Base-by-base conservation (phyloP, 2,888 invertebrate genomes). In the Ichneumoninae sp. region DNA sequence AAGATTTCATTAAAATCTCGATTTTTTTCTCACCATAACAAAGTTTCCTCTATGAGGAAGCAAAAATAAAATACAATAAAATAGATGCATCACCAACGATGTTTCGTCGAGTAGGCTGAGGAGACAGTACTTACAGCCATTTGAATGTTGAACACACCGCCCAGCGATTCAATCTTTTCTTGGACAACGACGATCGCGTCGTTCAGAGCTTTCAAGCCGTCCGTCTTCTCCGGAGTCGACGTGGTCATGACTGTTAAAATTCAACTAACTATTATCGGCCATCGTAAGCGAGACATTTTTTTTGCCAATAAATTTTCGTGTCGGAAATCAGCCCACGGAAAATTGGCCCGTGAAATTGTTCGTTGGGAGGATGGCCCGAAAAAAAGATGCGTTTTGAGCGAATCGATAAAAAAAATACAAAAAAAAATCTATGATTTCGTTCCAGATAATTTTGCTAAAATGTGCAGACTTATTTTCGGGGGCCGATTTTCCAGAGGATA, bases 161-260 rank as follows among this genome's bases (percentile, higher is more conserved):
- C 98, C 13, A 96, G 95, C 19, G 95, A 95, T 26, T 95, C 96
- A 86, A 99, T 99, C 85, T 96, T 97, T 85, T 96, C 95, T 91
- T 97, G 96, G 85, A 99, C 98, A 90, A 96, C 96, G 87, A 97
- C 97, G 85, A 99, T 97, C 19, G 99, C 99, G 88, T 97, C 96
- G 91, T 98, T 97, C 71, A 99, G 94, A 6, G 98, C 97, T 94
- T 97, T 97, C 66, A 99, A 95, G 1, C 99, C 99, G 89, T 99
- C 98, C 69, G 96, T 95, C 93, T 98, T 98, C 93, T 99, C 99
- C 36, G 99, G 97, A 0, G 99, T 99, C 40, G 99, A 98, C 65
- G 99, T 99, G 19, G 99, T 99, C 96, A 99, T 98, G 83, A 99
- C 99, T 96, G 91, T 3, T 75, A 69, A 69, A 50, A 86, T 88